phyloP scores from a whole-genome alignment of 2,113 vertebrate genomes.

The Corydoras maculifer region DNA sequence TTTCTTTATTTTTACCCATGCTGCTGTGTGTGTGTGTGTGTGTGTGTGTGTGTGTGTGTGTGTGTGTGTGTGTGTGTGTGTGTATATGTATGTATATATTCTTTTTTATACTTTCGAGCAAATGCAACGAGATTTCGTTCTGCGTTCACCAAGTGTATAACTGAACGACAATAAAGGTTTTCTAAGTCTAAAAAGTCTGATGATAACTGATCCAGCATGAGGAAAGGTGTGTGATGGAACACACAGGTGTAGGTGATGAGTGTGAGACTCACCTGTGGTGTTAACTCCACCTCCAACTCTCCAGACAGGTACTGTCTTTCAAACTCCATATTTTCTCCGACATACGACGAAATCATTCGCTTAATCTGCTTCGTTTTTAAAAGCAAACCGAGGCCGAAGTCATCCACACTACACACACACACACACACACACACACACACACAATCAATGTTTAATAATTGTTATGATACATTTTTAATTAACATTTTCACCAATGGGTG shows the following conservation, averaged over 20 bases:
- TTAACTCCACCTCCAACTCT: constrained; percentile 93
- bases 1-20: too few relatives aligned
- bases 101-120: too few relatives aligned
- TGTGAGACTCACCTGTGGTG: constrained; percentile 77
- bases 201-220: too few relatives aligned
- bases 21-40: too few relatives aligned
- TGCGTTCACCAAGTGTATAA: neutral
- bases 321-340: constrained; percentile 96
- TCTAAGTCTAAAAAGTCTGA: too few relatives aligned
- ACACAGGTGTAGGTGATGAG: neutral
- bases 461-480: neutral
- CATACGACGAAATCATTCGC: constrained; percentile 92
- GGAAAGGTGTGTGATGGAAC: neutral
- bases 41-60: too few relatives aligned
- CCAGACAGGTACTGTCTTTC: constrained; percentile 89
- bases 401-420: constrained; percentile 75
- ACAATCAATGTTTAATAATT: neutral
- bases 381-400: constrained; percentile 90
- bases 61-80: too few relatives aligned
- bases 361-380: constrained; percentile 91
- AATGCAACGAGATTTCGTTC: too few relatives aligned
- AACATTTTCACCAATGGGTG: too few relatives aligned
- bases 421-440: neutral
- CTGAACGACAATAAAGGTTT: neutral
- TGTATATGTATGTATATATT: too few relatives aligned